Conservation (phyloP, 2,888 invertebrate genomes). For the Oscheius sp. region DNA sequence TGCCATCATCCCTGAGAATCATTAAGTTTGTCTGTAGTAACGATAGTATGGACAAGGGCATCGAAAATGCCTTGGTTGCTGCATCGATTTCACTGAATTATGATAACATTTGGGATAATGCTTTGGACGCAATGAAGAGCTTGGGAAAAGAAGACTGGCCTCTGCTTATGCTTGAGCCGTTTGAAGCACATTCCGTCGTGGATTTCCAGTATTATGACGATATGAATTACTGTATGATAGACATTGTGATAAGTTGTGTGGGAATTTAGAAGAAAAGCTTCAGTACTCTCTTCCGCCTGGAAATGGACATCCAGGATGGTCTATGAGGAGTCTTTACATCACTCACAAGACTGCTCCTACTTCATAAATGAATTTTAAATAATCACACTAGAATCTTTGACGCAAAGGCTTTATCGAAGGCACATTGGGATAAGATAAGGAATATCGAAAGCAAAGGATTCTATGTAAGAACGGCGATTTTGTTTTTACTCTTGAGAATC, state of each 20-base stretch:
- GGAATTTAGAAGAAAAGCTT: not conserved
- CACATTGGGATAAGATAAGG: too few species aligned
- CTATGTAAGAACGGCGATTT: constrained; percentile 17
- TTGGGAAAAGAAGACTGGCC: not conserved
- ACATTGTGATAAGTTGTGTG: not conserved
- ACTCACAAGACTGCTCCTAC: not conserved
- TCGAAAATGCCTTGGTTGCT: not conserved
- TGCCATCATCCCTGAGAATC: too few species aligned
- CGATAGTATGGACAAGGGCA: not conserved
- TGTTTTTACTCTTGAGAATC: constrained; percentile 9
- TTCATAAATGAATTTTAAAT: not conserved
- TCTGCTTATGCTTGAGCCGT: not conserved
- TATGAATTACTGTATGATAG: not conserved
- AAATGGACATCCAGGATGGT: not conserved
- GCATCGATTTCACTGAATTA: not conserved
- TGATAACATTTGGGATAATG: not conserved
- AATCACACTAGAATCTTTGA: too few species aligned
- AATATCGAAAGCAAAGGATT: too few species aligned
- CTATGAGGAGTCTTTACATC: not conserved
- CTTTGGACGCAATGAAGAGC: not conserved
- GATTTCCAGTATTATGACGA: not conserved
- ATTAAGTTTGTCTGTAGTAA: too few species aligned
- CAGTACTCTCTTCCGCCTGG: not conserved
- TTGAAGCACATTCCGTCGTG: not conserved
- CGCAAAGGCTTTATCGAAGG: too few species aligned